These are phyloP conservation scores for Dasysyrphus tricinctus DNA, from an alignment of 2,888 invertebrate species.

Conservation along the genomic window DNA sequence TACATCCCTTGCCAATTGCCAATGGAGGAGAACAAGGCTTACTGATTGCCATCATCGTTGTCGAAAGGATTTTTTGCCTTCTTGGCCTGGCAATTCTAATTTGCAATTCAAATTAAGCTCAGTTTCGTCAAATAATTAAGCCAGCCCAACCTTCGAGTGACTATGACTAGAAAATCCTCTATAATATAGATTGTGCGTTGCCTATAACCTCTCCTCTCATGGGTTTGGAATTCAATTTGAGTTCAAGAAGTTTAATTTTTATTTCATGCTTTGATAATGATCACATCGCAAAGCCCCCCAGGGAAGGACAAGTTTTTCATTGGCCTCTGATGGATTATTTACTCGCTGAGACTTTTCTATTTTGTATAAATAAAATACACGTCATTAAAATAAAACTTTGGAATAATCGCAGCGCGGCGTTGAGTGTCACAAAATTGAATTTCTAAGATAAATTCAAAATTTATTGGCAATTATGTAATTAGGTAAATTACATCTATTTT, in stretches of 20 bases:
- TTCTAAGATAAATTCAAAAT: slow-evolving; percentile 63
- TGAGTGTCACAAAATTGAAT: slow-evolving; percentile 49
- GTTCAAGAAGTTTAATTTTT: slow-evolving; percentile 53
- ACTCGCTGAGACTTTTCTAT: slow-evolving; percentile 54
- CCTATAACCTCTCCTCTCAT: background rate
- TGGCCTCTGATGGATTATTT: slow-evolving; percentile 38
- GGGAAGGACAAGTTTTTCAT: background rate
- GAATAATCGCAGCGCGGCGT: background rate
- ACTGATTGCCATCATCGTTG: slow-evolving; percentile 53
- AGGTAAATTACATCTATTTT: slow-evolving; percentile 65
- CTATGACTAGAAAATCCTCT: background rate
- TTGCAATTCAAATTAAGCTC: slow-evolving; percentile 69
- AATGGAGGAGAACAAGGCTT: slow-evolving; percentile 47
- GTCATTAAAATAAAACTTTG: slow-evolving; percentile 16
- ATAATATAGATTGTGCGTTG: background rate
- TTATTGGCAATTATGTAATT: slow-evolving; percentile 72
- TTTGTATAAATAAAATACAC: slow-evolving; percentile 49
- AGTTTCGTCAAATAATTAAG: slow-evolving; percentile 62
- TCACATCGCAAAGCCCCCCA: background rate
- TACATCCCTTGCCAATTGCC: slow-evolving; percentile 27
- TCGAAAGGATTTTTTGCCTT: slow-evolving; percentile 41
- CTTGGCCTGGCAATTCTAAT: slow-evolving; percentile 53
- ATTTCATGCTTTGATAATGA: slow-evolving; percentile 22
- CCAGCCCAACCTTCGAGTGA: slow-evolving; percentile 13
- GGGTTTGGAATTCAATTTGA: slow-evolving; percentile 63